Evolutionary conservation across 2,888 invertebrate genomes (phyloP), one percentile per base, ranked within the genome.

Genomic region (Pseudoips prasinana): DNA sequence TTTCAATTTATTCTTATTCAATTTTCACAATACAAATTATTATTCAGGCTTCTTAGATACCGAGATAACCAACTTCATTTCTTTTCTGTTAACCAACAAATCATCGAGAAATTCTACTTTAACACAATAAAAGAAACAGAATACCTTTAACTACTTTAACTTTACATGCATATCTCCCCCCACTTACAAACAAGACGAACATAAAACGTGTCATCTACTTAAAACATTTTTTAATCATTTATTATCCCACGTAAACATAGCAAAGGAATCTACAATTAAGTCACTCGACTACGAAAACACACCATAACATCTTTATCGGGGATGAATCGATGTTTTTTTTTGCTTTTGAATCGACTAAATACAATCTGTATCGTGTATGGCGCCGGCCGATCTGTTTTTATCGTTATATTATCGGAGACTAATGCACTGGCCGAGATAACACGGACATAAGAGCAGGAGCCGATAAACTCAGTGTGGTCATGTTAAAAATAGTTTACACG

Each of bases 401-500:
- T 87, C 87, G 76, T 68, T 60, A 73, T 73, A 71, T 86, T 87
- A 87, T 88, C 87, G 80, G 73, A 76, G 81, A 84, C 87, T 88
- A 88, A 88, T 88, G 87, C 87, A 88, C 83, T 74, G 82, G 62
- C 58, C 62, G 65, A 74, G 87, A 88, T 87, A 88, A 78, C 65
- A 49, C 64, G 61, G 73, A 68, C 82, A 83, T 83, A 83, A 86
- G 84, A 84, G 85, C 83, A 71, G 85, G 78, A 73, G 84, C 85
- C 79, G 87, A 88, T 87, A 86, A 60, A 76, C 78, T 67, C 84
- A 63, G 84, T 86, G 87, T 87, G 86, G 85, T 71, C 86, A 82
- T 86, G 87, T 86, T 86, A 82, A 83, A 86, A 86, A 87, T 86
- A 85, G 84, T 86, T 80, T 83, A 86, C 84, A 84, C 74, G 82